Evolutionary conservation across 2,888 invertebrate genomes (phyloP).

Genomic region (Zaprionus bogoriensis): DNA sequence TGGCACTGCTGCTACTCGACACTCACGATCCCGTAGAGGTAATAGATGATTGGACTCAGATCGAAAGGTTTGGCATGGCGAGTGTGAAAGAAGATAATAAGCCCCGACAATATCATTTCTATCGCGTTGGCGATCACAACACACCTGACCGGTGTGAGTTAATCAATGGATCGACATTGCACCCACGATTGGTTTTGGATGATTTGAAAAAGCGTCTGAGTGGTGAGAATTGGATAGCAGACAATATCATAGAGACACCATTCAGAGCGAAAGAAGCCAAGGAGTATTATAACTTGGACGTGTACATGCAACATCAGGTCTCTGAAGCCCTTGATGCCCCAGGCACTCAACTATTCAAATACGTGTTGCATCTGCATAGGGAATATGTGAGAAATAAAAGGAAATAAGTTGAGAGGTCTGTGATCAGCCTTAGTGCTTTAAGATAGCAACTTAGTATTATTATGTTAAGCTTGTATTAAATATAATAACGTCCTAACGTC

Average conservation of each 20-base stretch:
- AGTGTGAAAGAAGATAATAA: neutral
- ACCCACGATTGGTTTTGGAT: neutral
- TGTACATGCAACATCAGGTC: conserved; percentile 2
- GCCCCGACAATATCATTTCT: conserved; percentile 18
- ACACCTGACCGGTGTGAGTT: too few relatives aligned
- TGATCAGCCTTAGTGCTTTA: too few relatives aligned
- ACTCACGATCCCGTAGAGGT: neutral
- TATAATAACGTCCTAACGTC: too few relatives aligned
- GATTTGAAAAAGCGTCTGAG: neutral
- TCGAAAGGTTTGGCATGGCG: conserved; percentile 2
- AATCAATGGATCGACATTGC: neutral
- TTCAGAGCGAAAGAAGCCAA: neutral
- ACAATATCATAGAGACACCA: conserved; percentile 11
- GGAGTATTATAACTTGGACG: neutral
- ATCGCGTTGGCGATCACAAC: neutral
- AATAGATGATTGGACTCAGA: conserved; percentile 9
- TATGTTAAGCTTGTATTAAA: too few relatives aligned
- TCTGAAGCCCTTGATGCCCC: too few relatives aligned
- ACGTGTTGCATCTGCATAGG: too few relatives aligned
- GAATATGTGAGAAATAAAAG: too few relatives aligned
- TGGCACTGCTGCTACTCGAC: conserved; percentile 12
- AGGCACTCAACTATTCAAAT: too few relatives aligned
- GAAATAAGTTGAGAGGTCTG: too few relatives aligned
- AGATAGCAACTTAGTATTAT: too few relatives aligned
- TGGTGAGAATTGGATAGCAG: conserved; percentile 11